Conservation (phyloP, 2,113 vertebrate genomes). For the Hyperopisus bebe region DNA sequence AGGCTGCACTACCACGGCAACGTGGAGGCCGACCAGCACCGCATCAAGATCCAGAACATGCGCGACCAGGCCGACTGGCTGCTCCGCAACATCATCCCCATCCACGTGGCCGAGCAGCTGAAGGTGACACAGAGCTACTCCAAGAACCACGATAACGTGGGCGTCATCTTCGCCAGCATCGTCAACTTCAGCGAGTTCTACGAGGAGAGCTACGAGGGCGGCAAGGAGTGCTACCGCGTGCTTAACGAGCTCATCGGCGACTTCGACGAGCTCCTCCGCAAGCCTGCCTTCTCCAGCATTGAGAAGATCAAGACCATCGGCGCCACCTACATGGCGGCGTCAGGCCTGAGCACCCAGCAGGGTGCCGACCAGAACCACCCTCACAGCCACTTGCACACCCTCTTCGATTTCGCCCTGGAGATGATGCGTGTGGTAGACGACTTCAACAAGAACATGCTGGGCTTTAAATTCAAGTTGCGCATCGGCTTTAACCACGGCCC, state of each 20-base stretch:
- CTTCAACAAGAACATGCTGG: constrained; percentile 98
- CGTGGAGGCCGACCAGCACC: constrained; percentile 91
- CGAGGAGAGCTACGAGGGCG: constrained; percentile 94
- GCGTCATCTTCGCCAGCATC: constrained; percentile 94
- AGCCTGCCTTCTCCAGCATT: constrained; percentile 75
- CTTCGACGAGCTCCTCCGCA: constrained; percentile 87
- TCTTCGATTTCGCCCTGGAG: constrained; percentile 93
- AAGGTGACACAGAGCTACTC: constrained; percentile 98
- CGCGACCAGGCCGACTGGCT: constrained; percentile 94
- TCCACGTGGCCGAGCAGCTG: constrained; percentile 92
- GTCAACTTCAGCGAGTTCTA: constrained; percentile 99
- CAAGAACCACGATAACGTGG: constrained; percentile 91
- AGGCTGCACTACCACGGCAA: constrained; percentile 96
- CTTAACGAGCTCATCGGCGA: constrained; percentile 95
- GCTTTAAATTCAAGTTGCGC: constrained; percentile 93
- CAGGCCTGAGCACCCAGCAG: constrained; percentile 74
- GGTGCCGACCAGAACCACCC: constrained; percentile 72
- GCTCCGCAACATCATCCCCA: constrained; percentile 93
- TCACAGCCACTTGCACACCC: constrained; percentile 78
- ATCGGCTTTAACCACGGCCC: constrained; percentile 96
- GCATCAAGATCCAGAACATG: constrained; percentile 94
- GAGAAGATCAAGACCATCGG: constrained; percentile 99
- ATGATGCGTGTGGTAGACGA: constrained; percentile 98
- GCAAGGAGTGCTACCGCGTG: constrained; percentile 95
- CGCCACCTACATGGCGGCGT: constrained; percentile 96